Conservation (phyloP, 2,888 invertebrate genomes). For the Corbicula japonica region DNA sequence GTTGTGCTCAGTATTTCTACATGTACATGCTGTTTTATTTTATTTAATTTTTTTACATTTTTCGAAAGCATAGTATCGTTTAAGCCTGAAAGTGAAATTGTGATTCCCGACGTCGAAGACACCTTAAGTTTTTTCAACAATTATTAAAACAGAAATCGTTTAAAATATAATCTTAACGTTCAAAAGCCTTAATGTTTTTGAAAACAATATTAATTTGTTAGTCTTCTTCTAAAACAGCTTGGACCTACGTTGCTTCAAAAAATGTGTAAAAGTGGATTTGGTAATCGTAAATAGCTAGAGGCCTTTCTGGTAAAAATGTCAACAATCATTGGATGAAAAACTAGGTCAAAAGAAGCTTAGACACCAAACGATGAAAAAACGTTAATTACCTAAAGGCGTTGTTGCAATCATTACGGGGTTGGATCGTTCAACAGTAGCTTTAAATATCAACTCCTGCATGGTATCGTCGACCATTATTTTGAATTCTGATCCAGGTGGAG, state of each 20-base stretch:
- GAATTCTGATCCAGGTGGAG: conserved; percentile 25
- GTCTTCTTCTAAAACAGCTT: background rate
- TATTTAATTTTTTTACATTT: too few species aligned
- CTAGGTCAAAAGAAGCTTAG: too few species aligned
- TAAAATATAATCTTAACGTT: too few species aligned
- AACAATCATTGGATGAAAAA: too few species aligned
- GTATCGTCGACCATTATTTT: conserved; percentile 52
- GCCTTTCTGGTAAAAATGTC: background rate
- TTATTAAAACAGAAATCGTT: too few species aligned
- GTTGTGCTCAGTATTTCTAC: too few species aligned
- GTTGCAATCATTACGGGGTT: conserved; percentile 35
- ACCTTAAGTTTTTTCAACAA: too few species aligned
- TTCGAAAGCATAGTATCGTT: too few species aligned
- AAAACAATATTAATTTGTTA: background rate
- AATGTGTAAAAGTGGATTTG: background rate
- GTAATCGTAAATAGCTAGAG: background rate
- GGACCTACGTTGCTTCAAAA: background rate
- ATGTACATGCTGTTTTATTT: too few species aligned
- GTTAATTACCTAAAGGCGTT: conserved; percentile 42
- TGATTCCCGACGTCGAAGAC: too few species aligned
- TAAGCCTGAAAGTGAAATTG: too few species aligned
- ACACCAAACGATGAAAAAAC: background rate
- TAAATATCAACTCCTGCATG: conserved; percentile 48
- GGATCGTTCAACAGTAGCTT: conserved; percentile 24
- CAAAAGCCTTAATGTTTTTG: background rate